Base-by-base conservation (phyloP, 2,113 vertebrate species). In the Aphelocoma coerulescens region DNA sequence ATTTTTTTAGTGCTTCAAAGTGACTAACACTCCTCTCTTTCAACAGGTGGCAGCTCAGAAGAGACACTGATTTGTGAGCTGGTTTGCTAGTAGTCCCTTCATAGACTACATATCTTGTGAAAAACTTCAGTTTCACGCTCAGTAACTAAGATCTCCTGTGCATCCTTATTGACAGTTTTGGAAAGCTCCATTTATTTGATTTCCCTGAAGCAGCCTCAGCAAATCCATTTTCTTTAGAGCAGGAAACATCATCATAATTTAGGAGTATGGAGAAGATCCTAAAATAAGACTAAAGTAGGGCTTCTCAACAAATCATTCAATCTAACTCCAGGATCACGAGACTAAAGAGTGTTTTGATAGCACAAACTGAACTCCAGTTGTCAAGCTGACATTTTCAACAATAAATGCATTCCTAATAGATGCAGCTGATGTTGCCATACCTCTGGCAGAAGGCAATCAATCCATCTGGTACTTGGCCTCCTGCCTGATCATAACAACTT, bases 401-500 rank as follows among this genome's bases (percentile, higher is more conserved):
- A 78, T 72, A 94, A 93, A 91, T 95, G 82, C 68, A 78, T 78
- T 89, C 76, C 83, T 86, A 93, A 84, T 15, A 78, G 74, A 88
- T 77, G 84, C 77, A 95, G 95, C 84, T 95, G 91, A 95, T 89
- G 85, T 55, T 95, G 92, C 79, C 83, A 46, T 93, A 93, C 87
- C 96, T 93, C 92, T 96, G 85, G 88, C 85, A 96, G 83, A 93
- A 96, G 61, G 83, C 92, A 88, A 90, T 87, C 92, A 94, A 91
- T 97, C 95, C 88, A 87, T 88, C 85, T 91, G 88, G 76, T 24
- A 78, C 57, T 88, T 96, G 95, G 95, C 85, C 65, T 94, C 72
- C 83, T 93, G 96, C 95, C 91, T 89, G 58, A 92, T 91, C 86
- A 67, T 83, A 91, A 79, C 77, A 93, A 92, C 62, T 95, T 91